These are phyloP conservation scores for Achlya flavicornis DNA, from an alignment of 2,888 invertebrate genomes.

Conservation along the genomic window DNA sequence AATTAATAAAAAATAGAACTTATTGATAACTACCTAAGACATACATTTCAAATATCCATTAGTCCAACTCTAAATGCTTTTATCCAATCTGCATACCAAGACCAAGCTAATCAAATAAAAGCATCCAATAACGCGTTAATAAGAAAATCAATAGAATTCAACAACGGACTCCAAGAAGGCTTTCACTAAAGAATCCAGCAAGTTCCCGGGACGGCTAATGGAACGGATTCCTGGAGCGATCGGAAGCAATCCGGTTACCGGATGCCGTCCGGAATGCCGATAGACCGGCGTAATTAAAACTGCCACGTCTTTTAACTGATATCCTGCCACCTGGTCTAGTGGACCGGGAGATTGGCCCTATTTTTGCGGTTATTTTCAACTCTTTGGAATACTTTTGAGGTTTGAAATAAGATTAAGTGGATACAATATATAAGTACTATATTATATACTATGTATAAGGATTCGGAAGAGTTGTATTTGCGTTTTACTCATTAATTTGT, in stretches of 20 bases:
- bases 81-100: constrained; percentile 8
- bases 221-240: constrained; percentile 66
- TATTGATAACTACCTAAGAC: too few species aligned
- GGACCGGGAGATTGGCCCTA: constrained; percentile 36
- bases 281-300: constrained; percentile 72
- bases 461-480: background rate
- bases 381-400: background rate
- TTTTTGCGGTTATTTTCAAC: constrained; percentile 13
- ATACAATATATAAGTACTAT: background rate
- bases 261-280: constrained; percentile 63
- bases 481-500: too few species aligned
- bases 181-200: constrained; percentile 59
- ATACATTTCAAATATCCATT: too few species aligned
- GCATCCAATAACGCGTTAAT: constrained; percentile 34
- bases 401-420: constrained; percentile 6
- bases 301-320: constrained; percentile 69
- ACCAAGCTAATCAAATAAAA: constrained; percentile 38
- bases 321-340: constrained; percentile 55
- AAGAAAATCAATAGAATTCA: constrained; percentile 41
- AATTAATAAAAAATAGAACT: too few species aligned
- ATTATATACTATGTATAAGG: constrained; percentile 11
- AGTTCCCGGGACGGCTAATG: constrained; percentile 63
- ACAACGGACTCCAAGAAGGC: constrained; percentile 31
- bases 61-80: too few species aligned
- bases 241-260: constrained; percentile 51